Base-by-base conservation (phyloP, 1,140 invertebrate species). In the Cephus cinctus region DNA sequence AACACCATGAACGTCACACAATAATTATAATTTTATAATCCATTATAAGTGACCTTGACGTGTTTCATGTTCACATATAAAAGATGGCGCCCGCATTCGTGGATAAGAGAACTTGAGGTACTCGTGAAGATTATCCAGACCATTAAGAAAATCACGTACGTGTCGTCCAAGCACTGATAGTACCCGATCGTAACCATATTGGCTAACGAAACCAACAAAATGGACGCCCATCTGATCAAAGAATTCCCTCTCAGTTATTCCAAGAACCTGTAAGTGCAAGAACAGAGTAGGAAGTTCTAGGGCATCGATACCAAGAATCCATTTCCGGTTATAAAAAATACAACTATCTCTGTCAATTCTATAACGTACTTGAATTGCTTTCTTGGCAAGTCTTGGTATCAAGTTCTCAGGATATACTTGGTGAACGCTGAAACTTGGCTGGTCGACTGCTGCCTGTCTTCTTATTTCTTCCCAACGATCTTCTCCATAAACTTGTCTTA, bases 31-130 rank as follows among this genome's bases (percentile, higher is more conserved):
- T 40, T 43, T 38, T 34, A n/a, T 30, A 6, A n/a, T 45, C 6
- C 22, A 35, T 12, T 15, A 41, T 34, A 27, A 44, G n/a, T 39
- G 52, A 74, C 71, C 75, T 65, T 90, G 86, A 40, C 87, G 82
- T 0, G 90, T 92, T 73, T 98, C 96, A 64, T 95, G 93, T 72
- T 97, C 94, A 64, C 94, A 96, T 57, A 96, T 96, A 68, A 98
- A 98, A 43, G 92, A 96, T 1, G 96, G 96, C 0, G 96, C 93
- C 50, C 86, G 76, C 83, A 96, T 89, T 59, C 91, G 81, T 0
- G 95, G 94, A 70, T 98, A 98, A 18, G 93, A 96, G 76, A 97
- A 95, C 73, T 94, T 94, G 2, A 98, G 78, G 71, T 98, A 98
- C 70, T 98, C 95, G 70, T 98, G 96, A 20, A 98, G 80, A 78